Percentiles rank a stretch among this genome's conserved stretches.
These are phyloP conservation scores for Pelmatolapia mariae DNA, from an alignment of 2,113 vertebrate species.

Conservation along the genomic window DNA sequence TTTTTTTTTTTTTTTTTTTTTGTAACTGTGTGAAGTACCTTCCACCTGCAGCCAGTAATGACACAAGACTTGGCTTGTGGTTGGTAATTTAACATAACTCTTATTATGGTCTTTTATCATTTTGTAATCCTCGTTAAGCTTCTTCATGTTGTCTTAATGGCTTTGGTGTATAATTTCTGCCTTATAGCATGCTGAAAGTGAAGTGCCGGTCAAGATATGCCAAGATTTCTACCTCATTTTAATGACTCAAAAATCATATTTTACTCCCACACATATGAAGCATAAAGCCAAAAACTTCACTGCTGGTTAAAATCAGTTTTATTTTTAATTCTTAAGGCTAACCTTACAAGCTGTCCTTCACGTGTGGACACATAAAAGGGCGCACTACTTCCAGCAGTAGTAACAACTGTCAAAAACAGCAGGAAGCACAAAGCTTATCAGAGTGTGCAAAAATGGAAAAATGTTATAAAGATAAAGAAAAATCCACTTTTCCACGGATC, in stretches of 20 bases:
- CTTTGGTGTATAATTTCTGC: not conserved
- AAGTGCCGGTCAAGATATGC: not conserved
- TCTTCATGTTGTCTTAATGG: not conserved
- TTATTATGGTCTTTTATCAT: not conserved
- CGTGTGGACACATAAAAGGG: accelerated
- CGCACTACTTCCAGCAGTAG: not conserved
- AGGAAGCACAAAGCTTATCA: not conserved
- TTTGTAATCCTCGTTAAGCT: not conserved
- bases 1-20: not conserved
- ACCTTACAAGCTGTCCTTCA: not conserved
- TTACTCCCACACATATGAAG: not conserved
- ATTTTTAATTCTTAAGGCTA: not conserved
- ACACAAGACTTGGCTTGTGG: not conserved
- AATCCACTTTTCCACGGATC: not conserved
- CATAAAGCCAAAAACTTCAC: not conserved
- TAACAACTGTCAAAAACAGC: not conserved
- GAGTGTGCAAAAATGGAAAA: not conserved
- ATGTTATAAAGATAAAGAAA: not conserved
- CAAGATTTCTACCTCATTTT: not conserved
- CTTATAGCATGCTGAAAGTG: not conserved
- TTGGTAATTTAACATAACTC: not conserved
- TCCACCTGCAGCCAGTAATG: not conserved
- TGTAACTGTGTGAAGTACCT: not conserved
- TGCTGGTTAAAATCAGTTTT: not conserved
- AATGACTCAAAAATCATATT: not conserved